Conservation (phyloP, 2,113 vertebrate genomes). For the Cyanocitta stelleri region DNA sequence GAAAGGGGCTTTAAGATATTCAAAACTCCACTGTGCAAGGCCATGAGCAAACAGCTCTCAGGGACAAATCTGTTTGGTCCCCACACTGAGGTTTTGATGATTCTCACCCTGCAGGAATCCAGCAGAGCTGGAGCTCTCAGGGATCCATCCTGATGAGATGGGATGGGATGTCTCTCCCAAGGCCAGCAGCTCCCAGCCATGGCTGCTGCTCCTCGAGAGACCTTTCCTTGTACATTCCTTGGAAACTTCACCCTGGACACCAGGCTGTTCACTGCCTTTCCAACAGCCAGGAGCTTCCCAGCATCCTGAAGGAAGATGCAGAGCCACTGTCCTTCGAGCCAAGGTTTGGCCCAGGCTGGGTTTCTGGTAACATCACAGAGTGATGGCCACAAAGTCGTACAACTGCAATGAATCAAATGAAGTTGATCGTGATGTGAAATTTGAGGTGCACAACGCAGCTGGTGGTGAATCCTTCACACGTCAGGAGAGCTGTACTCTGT, state of each 20-base stretch:
- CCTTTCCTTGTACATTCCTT: not conserved
- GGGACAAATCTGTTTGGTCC: not conserved
- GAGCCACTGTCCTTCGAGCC: not conserved
- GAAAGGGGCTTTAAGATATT: not conserved
- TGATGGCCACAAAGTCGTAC: not conserved
- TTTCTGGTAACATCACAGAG: not conserved
- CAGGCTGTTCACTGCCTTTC: not conserved
- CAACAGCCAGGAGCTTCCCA: not conserved
- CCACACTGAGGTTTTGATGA: not conserved
- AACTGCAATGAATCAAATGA: not conserved
- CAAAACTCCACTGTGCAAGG: not conserved
- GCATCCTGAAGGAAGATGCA: not conserved
- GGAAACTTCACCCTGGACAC: not conserved
- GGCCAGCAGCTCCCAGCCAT: not conserved
- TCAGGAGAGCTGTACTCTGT: not conserved
- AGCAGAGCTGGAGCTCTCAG: not conserved
- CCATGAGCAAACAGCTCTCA: not conserved
- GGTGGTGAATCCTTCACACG: not conserved
- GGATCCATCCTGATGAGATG: no score
- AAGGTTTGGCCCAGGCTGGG: not conserved
- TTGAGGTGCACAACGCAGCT: not conserved
- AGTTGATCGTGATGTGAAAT: not conserved
- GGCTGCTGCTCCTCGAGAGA: not conserved
- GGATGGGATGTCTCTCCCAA: not conserved
- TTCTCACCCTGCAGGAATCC: not conserved